Conservation (phyloP, 2,888 invertebrate species). For the Drosophila quinaria region DNA sequence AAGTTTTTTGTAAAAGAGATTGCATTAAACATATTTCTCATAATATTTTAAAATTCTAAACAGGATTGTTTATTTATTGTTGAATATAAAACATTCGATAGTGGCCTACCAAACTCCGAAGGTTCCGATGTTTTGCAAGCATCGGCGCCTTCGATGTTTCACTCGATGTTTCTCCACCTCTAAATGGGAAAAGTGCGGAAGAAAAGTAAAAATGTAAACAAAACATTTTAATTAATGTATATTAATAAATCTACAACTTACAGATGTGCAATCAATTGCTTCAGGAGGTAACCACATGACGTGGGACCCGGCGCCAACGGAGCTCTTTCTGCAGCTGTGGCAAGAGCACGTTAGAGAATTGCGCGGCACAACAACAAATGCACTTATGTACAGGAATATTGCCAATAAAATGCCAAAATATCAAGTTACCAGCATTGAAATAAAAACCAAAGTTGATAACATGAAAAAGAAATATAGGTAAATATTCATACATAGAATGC, state of each 20-base stretch:
- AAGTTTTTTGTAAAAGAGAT: too few species aligned
- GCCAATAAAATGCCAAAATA: slow-evolving; percentile 41
- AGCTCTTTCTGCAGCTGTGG: slow-evolving; percentile 52
- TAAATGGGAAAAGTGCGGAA: not conserved
- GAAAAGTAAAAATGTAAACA: slow-evolving; percentile 21
- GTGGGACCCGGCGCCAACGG: slow-evolving; percentile 31
- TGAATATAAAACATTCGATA: too few species aligned
- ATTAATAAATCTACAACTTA: not conserved
- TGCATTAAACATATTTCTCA: too few species aligned
- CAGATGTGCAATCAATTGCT: not conserved
- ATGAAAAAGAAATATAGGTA: slow-evolving; percentile 59
- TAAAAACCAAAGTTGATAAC: slow-evolving; percentile 64
- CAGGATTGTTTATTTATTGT: too few species aligned
- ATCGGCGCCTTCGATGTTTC: too few species aligned
- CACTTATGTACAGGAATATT: slow-evolving; percentile 41
- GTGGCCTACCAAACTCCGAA: too few species aligned
- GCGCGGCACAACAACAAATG: slow-evolving; percentile 22
- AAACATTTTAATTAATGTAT: not conserved
- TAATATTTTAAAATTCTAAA: too few species aligned
- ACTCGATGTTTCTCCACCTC: too few species aligned
- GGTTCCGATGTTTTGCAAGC: too few species aligned
- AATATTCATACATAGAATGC: too few species aligned
- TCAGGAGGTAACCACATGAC: slow-evolving; percentile 10
- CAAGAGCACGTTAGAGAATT: slow-evolving; percentile 26
- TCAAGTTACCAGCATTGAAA: slow-evolving; percentile 30